A percentile compares a stretch with the other conserved stretches of the same genome.
Conservation (phyloP, 2,888 invertebrate species). For the Amitus sp. region DNA sequence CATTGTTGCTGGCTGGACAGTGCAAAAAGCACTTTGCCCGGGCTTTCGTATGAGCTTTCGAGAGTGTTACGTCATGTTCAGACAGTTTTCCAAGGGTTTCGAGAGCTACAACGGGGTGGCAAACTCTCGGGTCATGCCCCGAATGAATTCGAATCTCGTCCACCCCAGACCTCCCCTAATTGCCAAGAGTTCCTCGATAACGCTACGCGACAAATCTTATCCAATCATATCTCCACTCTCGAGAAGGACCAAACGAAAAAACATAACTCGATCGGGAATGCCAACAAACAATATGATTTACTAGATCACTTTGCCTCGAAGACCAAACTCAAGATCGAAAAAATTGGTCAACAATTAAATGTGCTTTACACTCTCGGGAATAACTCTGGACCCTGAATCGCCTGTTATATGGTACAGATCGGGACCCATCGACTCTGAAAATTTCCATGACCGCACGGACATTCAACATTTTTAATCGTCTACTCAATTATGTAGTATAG, state of each 20-base stretch:
- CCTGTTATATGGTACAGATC: no score
- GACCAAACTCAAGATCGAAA: no score
- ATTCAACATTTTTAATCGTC: no score
- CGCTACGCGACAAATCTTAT: constrained; percentile 28
- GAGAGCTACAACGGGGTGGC: constrained; percentile 41
- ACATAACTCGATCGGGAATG: no score
- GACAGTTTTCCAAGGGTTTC: constrained; percentile 59
- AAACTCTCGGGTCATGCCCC: constrained; percentile 41
- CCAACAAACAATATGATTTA: no score
- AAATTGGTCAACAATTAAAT: no score
- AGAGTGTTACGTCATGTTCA: constrained; percentile 65
- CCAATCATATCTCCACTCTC: constrained; percentile 13
- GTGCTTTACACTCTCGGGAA: no score
- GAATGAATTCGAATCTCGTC: constrained; percentile 63
- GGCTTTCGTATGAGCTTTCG: constrained; percentile 51
- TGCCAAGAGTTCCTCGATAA: constrained; percentile 49
- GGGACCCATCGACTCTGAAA: no score
- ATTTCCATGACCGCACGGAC: no score
- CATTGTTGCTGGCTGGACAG: constrained; percentile 62
- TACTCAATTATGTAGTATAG: no score
- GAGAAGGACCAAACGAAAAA: constrained; percentile 49
- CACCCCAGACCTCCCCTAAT: constrained; percentile 54
- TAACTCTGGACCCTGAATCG: no score
- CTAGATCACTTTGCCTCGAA: no score
- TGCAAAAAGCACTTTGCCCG: constrained; percentile 56